phyloP scores from a whole-genome alignment of 2,113 vertebrate species.

The Abramis brama region DNA sequence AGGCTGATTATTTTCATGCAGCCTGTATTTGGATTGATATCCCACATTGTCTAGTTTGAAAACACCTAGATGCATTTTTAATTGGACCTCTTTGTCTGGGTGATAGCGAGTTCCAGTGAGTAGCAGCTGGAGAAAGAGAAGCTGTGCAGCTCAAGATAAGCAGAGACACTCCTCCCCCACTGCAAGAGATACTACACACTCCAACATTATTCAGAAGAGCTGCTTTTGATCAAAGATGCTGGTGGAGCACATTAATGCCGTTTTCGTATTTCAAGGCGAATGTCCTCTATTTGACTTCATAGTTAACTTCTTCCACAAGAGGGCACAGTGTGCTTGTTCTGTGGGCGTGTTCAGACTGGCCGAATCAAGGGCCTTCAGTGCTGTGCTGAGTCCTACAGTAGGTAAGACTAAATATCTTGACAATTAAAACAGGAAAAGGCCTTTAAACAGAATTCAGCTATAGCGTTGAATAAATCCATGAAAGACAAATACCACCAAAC shows the following conservation, averaged over 20 bases:
- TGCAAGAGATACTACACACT: neutral
- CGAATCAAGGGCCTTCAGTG: neutral
- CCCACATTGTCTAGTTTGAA: constrained; percentile 67
- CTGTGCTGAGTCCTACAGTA: neutral
- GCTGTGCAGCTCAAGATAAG: constrained; percentile 40
- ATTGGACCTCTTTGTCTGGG: constrained; percentile 65
- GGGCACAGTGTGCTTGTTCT: constrained; percentile 44
- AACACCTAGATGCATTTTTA: constrained; percentile 69
- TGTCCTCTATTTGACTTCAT: neutral
- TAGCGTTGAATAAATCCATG: neutral
- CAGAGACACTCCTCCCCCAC: neutral
- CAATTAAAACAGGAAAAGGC: neutral
- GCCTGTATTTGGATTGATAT: constrained; percentile 62
- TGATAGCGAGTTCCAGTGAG: constrained; percentile 44
- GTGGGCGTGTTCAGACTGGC: neutral
- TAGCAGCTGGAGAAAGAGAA: constrained; percentile 27
- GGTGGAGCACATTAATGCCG: neutral
- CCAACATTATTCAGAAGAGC: neutral
- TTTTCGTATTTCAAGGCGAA: neutral
- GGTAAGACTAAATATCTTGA: neutral
- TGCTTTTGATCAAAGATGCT: constrained; percentile 1
- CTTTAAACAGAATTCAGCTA: neutral
- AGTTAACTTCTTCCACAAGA: constrained; percentile 40
- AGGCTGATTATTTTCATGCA: constrained; percentile 73
- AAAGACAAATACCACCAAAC: neutral